A percentile compares a stretch with the other conserved stretches of the same genome.
Conservation (phyloP, 2,888 invertebrate species). For the Noctua pronuba region DNA sequence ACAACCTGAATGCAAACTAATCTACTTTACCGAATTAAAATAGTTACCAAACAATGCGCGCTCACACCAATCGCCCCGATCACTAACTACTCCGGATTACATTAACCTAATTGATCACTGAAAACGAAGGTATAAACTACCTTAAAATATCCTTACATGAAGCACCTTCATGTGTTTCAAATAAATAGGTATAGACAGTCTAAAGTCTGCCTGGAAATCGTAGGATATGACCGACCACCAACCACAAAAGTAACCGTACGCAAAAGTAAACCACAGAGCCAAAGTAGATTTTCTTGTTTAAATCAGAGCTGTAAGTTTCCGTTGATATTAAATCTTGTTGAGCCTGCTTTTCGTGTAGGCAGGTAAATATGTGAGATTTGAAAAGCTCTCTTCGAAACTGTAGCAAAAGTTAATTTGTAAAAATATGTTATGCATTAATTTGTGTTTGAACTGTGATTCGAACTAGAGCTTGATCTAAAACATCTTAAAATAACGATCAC, state of each 20-base stretch:
- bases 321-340: not conserved
- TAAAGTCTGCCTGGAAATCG: not conserved
- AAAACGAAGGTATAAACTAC: conserved; percentile 13
- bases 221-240: not conserved
- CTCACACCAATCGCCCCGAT: conserved; percentile 36
- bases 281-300: not conserved
- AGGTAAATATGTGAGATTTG: not conserved
- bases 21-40: conserved; percentile 52
- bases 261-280: not conserved
- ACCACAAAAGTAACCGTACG: too few species aligned
- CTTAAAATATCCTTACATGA: not conserved
- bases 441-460: not conserved
- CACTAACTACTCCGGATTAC: conserved; percentile 39
- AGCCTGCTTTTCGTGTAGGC: not conserved
- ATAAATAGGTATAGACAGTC: not conserved
- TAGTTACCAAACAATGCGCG: conserved; percentile 37
- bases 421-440: not conserved
- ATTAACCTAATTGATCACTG: conserved; percentile 57
- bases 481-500: not conserved
- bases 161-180: not conserved
- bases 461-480: not conserved
- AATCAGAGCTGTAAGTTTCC: not conserved
- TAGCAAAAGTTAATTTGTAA: not conserved
- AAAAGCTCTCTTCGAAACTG: not conserved
- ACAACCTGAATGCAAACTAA: conserved; percentile 39